A percentile compares a stretch with the other conserved stretches of the same genome.
phyloP scores from a whole-genome alignment of 2,797 vertebrate genomes.

The Dendrocincla tyrannina region DNA sequence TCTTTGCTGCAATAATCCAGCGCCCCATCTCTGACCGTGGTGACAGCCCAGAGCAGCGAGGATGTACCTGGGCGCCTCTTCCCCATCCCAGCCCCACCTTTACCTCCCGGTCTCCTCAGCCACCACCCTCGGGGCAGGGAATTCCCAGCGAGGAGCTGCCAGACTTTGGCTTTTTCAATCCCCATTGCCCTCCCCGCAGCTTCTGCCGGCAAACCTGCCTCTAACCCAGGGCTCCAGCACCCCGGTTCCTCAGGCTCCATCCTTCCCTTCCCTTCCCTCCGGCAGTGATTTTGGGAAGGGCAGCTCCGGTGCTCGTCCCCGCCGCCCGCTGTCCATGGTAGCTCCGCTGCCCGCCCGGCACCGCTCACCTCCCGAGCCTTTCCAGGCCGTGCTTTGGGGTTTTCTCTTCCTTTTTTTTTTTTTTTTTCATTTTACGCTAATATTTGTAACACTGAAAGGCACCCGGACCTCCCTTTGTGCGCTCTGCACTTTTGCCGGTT shows the following conservation, averaged over 20 bases:
- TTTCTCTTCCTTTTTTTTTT: neutral
- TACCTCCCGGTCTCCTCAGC: neutral
- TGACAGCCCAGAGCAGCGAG: neutral
- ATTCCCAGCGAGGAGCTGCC: neutral
- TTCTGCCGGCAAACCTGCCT: neutral
- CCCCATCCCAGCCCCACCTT: neutral
- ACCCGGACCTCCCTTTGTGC: neutral
- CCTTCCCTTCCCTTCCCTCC: neutral
- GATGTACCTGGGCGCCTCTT: neutral
- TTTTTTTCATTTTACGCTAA: neutral
- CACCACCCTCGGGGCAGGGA: no score
- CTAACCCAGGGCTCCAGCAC: neutral
- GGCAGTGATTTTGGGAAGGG: accelerated
- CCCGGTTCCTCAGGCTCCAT: neutral
- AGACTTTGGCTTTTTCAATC: neutral
- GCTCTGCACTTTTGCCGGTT: neutral
- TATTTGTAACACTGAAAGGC: neutral
- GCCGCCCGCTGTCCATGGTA: conserved; percentile 51
- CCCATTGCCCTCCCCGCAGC: neutral
- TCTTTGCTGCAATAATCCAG: neutral
- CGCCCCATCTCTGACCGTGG: neutral
- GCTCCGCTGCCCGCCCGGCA: accelerated
- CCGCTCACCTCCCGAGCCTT: neutral
- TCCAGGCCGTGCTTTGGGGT: accelerated
- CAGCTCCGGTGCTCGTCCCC: accelerated